phyloP scores from a whole-genome alignment of 1,140 invertebrate genomes.

The Lucilia sericata region DNA sequence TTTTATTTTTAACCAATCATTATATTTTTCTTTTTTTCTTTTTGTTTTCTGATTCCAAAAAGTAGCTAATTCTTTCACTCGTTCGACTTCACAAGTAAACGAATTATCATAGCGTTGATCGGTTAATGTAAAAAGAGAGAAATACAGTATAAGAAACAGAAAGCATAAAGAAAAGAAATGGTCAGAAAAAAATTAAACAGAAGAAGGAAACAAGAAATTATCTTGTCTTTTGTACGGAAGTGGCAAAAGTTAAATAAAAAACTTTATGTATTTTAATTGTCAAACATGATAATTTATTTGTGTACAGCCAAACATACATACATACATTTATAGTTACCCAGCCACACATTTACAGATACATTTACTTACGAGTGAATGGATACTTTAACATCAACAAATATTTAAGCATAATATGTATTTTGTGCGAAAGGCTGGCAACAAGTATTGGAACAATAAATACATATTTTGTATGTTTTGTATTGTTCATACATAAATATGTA shows the following conservation, averaged over 20 bases:
- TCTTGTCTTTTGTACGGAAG: slow-evolving; percentile 41
- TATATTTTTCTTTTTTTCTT: not conserved
- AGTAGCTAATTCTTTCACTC: not conserved
- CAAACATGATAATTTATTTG: slow-evolving; percentile 34
- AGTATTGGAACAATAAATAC: not conserved
- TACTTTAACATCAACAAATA: not conserved
- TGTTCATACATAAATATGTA: too few relatives aligned
- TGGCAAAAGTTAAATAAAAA: slow-evolving; percentile 35
- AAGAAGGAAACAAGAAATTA: slow-evolving; percentile 41
- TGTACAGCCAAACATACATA: not conserved
- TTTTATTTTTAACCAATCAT: slow-evolving; percentile 33
- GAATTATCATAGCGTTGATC: slow-evolving; percentile 34
- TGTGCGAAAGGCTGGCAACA: not conserved
- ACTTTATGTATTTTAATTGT: slow-evolving; percentile 42
- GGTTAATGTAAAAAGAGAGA: not conserved
- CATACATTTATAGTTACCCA: too few relatives aligned
- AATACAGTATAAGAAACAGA: not conserved
- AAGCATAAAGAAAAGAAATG: not conserved
- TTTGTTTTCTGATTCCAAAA: not conserved
- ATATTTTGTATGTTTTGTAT: not conserved
- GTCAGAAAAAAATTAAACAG: not conserved
- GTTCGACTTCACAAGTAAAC: not conserved
- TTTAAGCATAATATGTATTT: not conserved
- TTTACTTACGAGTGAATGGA: not conserved
- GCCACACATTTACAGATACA: too few relatives aligned